Base-by-base conservation (phyloP, 2,888 invertebrate genomes). In the Seladonia tumulorum region DNA sequence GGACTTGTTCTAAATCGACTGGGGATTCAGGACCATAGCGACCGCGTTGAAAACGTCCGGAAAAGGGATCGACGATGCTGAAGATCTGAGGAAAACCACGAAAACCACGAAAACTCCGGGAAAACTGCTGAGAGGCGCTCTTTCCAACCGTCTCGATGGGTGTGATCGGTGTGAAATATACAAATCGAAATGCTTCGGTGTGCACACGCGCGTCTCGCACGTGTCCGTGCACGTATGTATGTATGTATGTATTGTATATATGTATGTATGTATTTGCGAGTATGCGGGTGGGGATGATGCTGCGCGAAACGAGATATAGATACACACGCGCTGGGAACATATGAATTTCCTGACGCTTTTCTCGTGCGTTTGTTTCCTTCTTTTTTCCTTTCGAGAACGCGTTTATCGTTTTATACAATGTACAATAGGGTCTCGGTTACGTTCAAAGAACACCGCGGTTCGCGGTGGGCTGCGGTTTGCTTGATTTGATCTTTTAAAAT, bases 321-420 rank as follows among this genome's bases (percentile, higher is more conserved):
- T 91, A 91, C 88, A 90, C 79, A 88, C 87, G 89, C 80, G 74
- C 81, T 79, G 86, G 89, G 89, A 89, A 85, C 71, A 76, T 57
- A 76, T 84, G 81, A 70, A 87, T 82, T 87, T 87, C 76, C 82
- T 85, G 85, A 89, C 79, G 75, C 81, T 81, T 84, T 53, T 73
- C 53, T 68, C 68, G 68, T 68, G 68, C 68, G 39, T 39, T 39
- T 70, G 42, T 70, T 70, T 70, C 70, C 39, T 70, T 70, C 57
- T 49, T 70, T 77, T 45, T 35, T 63, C 63, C 63, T 63, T 75
- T 80, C 78, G 72, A 87, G 85, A 88, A 89, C 85, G 87, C 89
- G 90, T 91, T 68, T 91, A 92, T 92, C 92, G 92, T 94, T 94
- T 94, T 94, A 93, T 94, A 94, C 93, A 94, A 95, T 94, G 92